phyloP scores from a whole-genome alignment of 2,888 invertebrate genomes.

The Pollenia griseotomentosa region DNA sequence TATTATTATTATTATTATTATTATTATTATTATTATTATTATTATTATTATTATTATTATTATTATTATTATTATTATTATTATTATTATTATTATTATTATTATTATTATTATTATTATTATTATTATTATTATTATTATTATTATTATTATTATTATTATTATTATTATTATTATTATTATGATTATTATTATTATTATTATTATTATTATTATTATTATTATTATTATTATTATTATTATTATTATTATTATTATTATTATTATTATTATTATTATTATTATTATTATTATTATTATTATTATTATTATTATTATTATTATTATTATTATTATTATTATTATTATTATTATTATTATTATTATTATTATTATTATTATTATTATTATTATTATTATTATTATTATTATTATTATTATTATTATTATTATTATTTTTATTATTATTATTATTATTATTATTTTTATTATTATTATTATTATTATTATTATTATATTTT shows the following conservation, averaged over 20 bases:
- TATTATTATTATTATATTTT: neutral
- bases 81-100: neutral
- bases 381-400: neutral
- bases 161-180: neutral
- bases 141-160: neutral
- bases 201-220: neutral
- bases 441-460: neutral
- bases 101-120: neutral
- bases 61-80: neutral
- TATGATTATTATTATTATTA: neutral
- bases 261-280: constrained; percentile 1
- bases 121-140: neutral
- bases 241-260: neutral
- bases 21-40: neutral
- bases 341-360: neutral
- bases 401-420: constrained; percentile 1
- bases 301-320: neutral
- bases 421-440: neutral
- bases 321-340: neutral
- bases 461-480: neutral
- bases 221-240: neutral
- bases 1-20: neutral
- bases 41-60: neutral
- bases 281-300: neutral
- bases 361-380: neutral